Percentiles rank a stretch among this genome's conserved stretches.
These are phyloP conservation scores for Astatotilapia flaviijosephi DNA, from an alignment of 2,113 vertebrate species.

Conservation along the genomic window DNA sequence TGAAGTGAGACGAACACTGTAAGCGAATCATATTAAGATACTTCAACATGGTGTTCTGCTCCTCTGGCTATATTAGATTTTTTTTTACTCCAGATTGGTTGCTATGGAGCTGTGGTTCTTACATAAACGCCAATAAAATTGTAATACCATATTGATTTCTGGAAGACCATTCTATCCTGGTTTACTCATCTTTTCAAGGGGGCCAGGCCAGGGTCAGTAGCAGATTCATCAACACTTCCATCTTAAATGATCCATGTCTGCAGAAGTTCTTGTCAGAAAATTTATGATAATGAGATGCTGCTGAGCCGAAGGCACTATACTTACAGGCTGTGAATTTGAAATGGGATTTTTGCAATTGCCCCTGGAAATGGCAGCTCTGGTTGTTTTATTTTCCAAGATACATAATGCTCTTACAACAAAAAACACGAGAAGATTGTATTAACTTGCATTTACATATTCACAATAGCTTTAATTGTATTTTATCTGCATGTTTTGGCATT, in stretches of 20 bases:
- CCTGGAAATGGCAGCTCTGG: background rate
- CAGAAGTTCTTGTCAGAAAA: background rate
- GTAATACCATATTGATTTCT: background rate
- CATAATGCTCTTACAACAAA: background rate
- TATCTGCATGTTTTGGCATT: background rate
- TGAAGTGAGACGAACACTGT: background rate
- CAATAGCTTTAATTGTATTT: background rate
- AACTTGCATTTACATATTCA: background rate
- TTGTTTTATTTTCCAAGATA: background rate
- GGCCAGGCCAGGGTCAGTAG: background rate
- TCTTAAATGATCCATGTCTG: background rate
- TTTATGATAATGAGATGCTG: background rate
- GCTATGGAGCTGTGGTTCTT: background rate
- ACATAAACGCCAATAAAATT: background rate
- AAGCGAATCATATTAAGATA: background rate
- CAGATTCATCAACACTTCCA: background rate
- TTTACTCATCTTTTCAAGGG: background rate
- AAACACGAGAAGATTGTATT: background rate
- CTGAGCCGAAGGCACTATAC: background rate
- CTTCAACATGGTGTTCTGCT: background rate
- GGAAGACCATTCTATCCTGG: background rate
- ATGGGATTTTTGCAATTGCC: background rate
- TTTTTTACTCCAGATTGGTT: background rate
- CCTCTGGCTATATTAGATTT: background rate
- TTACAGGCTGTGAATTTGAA: slow-evolving; percentile 6